phyloP scores from a whole-genome alignment of 2,113 vertebrate genomes.

The Campylomormyrus tamandua region DNA sequence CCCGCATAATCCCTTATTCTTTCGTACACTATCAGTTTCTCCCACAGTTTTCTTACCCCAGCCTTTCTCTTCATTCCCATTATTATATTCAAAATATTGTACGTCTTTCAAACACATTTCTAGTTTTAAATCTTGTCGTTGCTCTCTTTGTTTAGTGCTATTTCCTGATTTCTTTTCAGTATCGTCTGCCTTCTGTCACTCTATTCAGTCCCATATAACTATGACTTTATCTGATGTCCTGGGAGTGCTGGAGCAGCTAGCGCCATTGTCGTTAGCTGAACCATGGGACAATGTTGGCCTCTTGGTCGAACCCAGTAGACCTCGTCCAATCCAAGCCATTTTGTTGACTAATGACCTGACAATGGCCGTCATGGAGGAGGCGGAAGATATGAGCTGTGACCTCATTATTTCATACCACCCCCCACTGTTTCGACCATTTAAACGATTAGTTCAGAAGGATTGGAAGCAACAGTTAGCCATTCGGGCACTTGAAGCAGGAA shows the following conservation, averaged over 20 bases:
- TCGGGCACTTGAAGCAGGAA: conserved; percentile 73
- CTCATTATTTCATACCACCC: conserved; percentile 92
- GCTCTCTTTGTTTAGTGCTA: neutral
- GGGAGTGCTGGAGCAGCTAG: conserved; percentile 70
- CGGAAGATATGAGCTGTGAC: conserved; percentile 60
- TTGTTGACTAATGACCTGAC: conserved; percentile 88
- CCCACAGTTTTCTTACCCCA: neutral
- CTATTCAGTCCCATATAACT: neutral
- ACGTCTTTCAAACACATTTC: neutral
- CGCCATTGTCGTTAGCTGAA: conserved; percentile 77
- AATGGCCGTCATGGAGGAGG: conserved; percentile 80
- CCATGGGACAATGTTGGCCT: conserved; percentile 94
- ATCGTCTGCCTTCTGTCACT: neutral
- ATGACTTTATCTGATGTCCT: conserved; percentile 77
- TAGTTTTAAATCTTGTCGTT: neutral
- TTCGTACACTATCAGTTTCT: neutral
- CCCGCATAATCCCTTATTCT: conserved; percentile 1
- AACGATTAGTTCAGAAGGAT: conserved; percentile 68
- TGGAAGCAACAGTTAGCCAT: conserved; percentile 87
- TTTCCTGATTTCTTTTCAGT: neutral
- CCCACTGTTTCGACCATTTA: conserved; percentile 76
- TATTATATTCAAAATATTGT: neutral
- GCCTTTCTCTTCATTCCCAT: neutral
- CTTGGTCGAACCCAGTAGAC: conserved; percentile 79
- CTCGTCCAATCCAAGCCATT: conserved; percentile 66